phyloP scores from a whole-genome alignment of 2,888 invertebrate species.

The Oscheius sp. region DNA sequence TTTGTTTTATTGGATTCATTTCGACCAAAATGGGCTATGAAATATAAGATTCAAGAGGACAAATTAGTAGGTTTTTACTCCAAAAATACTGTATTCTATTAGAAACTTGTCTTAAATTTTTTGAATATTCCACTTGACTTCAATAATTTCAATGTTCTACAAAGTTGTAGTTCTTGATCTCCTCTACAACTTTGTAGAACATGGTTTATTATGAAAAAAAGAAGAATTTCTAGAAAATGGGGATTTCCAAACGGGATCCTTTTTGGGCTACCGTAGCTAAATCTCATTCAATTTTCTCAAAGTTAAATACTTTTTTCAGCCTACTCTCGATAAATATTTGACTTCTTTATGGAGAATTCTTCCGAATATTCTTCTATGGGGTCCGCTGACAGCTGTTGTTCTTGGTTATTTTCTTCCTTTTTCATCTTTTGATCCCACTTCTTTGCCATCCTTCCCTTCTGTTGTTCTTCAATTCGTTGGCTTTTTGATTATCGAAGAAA shows the following conservation, averaged over 20 bases:
- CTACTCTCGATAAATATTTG: not conserved
- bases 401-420: not conserved
- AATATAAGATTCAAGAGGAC: constrained; percentile 84
- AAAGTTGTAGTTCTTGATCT: too few relatives aligned
- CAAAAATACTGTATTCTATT: too few relatives aligned
- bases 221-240: too few relatives aligned
- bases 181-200: too few relatives aligned
- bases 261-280: too few relatives aligned
- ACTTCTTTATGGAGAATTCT: not conserved
- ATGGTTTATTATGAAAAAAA: too few relatives aligned
- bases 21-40: constrained; percentile 79
- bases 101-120: too few relatives aligned
- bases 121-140: too few relatives aligned
- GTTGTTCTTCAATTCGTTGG: constrained; percentile 73
- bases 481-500: constrained; percentile 80
- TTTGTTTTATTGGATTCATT: constrained; percentile 81
- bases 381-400: not conserved
- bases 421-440: not conserved
- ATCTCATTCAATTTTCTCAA: not conserved
- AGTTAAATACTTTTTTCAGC: constrained; percentile 2
- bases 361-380: constrained; percentile 1
- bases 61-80: constrained; percentile 80
- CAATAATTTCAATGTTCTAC: too few relatives aligned
- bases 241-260: too few relatives aligned
- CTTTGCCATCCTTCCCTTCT: not conserved